Conservation (phyloP, 1,140 invertebrate genomes). For the Hestina assimilis region DNA sequence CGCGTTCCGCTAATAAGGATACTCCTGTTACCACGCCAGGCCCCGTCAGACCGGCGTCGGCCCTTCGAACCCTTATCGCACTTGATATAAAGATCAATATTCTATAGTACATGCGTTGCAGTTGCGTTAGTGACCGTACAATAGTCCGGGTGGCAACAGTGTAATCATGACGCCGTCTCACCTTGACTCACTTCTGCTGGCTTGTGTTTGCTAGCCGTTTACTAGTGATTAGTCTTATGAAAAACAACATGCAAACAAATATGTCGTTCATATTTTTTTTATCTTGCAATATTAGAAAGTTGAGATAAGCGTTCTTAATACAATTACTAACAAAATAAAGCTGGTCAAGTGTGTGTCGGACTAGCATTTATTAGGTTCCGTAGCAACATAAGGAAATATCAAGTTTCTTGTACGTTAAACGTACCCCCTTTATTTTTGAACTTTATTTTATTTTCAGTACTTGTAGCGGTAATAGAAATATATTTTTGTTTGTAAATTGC, state of each 20-base stretch:
- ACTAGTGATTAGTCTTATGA: conserved; percentile 51
- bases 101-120: conserved; percentile 1
- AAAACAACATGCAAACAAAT: conserved; percentile 7
- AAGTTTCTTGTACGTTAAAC: too few relatives aligned
- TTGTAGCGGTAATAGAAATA: too few relatives aligned
- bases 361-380: too few relatives aligned
- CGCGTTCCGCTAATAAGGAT: conserved; percentile 10
- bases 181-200: conserved; percentile 70
- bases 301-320: neutral
- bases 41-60: neutral
- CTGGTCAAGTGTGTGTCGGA: too few relatives aligned
- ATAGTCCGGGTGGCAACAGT: conserved; percentile 68
- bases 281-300: neutral
- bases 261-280: conserved; percentile 5
- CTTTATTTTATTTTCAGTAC: too few relatives aligned
- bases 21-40: neutral
- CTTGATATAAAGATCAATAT: conserved; percentile 8
- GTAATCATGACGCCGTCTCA: conserved; percentile 54
- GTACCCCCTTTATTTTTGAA: too few relatives aligned
- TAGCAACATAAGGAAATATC: too few relatives aligned
- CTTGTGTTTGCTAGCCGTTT: conserved; percentile 51
- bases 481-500: too few relatives aligned
- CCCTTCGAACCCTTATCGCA: conserved; percentile 6
- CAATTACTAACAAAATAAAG: too few relatives aligned
- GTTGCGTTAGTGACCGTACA: conserved; percentile 27